phyloP scores from a whole-genome alignment of 2,797 vertebrate genomes.

The Notoglanidium macrostoma region DNA sequence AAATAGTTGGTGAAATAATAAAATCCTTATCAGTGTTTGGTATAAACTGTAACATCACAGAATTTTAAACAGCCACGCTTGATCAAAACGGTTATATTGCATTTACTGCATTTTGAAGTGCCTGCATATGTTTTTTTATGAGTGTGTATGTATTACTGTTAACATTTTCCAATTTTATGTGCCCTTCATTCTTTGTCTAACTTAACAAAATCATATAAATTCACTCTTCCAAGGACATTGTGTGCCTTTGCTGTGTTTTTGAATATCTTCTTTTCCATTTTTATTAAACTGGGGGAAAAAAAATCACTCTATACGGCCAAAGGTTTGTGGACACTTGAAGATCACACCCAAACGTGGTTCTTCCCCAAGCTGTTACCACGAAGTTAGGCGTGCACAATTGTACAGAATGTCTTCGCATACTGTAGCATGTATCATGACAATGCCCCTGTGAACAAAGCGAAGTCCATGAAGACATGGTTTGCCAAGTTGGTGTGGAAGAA shows the following conservation, averaged over 20 bases:
- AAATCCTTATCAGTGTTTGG: slow-evolving; percentile 16
- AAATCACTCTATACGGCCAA: not conserved
- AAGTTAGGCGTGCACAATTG: not conserved
- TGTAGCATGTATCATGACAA: not conserved
- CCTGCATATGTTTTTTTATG: slow-evolving; percentile 58
- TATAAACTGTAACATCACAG: not conserved
- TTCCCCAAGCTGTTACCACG: not conserved
- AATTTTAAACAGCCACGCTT: slow-evolving; percentile 3
- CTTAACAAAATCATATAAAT: slow-evolving; percentile 64
- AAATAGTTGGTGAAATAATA: slow-evolving; percentile 8
- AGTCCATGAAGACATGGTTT: not conserved
- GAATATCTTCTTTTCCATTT: not conserved
- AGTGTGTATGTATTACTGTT: slow-evolving; percentile 59
- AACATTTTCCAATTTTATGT: slow-evolving; percentile 58
- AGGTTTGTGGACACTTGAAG: not conserved
- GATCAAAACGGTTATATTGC: slow-evolving; percentile 37
- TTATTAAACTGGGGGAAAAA: not conserved
- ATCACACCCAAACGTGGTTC: not conserved
- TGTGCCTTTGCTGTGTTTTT: slow-evolving; percentile 41
- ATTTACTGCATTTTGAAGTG: slow-evolving; percentile 56
- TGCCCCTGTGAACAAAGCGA: not conserved
- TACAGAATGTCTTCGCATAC: not conserved
- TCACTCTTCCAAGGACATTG: slow-evolving; percentile 55
- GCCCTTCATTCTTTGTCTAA: slow-evolving; percentile 66
- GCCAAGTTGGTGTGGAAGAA: not conserved